phyloP scores from a whole-genome alignment of 2,888 invertebrate species.

The Drosophila limbata region DNA sequence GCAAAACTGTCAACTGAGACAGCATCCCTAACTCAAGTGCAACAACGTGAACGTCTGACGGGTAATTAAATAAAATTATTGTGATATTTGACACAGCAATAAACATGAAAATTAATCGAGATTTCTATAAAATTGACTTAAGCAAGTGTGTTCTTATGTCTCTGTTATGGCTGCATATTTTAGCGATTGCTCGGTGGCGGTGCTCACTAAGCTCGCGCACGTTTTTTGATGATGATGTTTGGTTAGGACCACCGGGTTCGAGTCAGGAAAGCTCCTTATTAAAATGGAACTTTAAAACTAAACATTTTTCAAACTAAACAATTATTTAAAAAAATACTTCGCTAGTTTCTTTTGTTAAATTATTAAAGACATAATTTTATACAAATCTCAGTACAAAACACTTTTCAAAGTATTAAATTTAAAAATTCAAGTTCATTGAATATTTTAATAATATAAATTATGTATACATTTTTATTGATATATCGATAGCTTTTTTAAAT shows the following conservation, averaged over 20 bases:
- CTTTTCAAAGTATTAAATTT: not conserved
- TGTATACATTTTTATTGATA: not conserved
- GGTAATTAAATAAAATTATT: conserved; percentile 43
- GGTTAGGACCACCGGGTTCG: conserved; percentile 34
- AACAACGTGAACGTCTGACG: conserved; percentile 18
- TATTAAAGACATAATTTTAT: not conserved
- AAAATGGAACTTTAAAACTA: not conserved
- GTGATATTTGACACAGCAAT: not conserved
- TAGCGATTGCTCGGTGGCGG: conserved; percentile 21
- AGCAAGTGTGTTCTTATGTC: conserved; percentile 27
- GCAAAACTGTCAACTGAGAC: conserved; percentile 14
- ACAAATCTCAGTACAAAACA: not conserved
- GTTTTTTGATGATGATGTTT: conserved; percentile 1
- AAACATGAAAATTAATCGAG: not conserved
- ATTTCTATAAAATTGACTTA: not conserved
- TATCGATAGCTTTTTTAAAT: not conserved
- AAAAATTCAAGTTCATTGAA: no score
- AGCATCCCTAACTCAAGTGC: conserved; percentile 7
- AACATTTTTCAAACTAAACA: not conserved
- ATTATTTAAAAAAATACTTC: not conserved
- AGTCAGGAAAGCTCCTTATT: conserved; percentile 4
- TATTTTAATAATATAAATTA: no score
- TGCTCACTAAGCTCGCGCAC: conserved; percentile 25
- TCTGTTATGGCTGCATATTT: not conserved
- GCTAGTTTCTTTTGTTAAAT: not conserved